Conservation (phyloP, 2,797 vertebrate species). For the Lacerta bilineata region DNA sequence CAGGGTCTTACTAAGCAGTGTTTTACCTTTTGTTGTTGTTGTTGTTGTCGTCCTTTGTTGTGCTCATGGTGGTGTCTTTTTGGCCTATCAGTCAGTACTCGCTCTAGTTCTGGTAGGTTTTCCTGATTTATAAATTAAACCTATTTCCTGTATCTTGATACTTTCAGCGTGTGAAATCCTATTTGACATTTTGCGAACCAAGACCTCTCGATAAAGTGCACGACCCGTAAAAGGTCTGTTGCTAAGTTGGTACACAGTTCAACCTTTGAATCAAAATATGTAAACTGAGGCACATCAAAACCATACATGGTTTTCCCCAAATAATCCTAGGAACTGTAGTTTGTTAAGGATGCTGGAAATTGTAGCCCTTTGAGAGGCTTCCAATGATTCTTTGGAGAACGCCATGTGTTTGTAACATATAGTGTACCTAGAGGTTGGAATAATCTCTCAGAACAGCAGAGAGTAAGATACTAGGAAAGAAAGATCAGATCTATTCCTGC, state of each 20-base stretch:
- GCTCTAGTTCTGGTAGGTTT: slow-evolving; percentile 41
- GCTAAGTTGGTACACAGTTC: not conserved
- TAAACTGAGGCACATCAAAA: not conserved
- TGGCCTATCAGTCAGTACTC: slow-evolving; percentile 21
- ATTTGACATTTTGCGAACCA: not conserved
- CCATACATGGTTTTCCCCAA: too few relatives aligned
- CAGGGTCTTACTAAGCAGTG: slow-evolving; percentile 15
- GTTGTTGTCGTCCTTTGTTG: slow-evolving; percentile 37
- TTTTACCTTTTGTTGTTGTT: slow-evolving; percentile 23
- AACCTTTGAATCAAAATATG: slow-evolving; percentile 12
- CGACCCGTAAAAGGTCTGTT: not conserved
- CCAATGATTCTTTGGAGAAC: too few relatives aligned
- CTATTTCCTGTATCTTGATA: slow-evolving; percentile 11
- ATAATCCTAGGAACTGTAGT: too few relatives aligned
- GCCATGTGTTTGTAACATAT: too few relatives aligned
- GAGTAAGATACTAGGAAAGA: not conserved
- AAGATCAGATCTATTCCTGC: not conserved
- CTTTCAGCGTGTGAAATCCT: not conserved
- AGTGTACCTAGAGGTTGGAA: not conserved
- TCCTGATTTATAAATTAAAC: slow-evolving; percentile 5
- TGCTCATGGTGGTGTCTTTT: slow-evolving; percentile 34
- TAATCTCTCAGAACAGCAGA: not conserved
- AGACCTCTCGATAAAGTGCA: not conserved
- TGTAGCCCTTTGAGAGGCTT: too few relatives aligned
- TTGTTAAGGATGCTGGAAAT: too few relatives aligned